Evolutionary conservation across 1,140 invertebrate species (phyloP).

Genomic region (Venturia canescens): DNA sequence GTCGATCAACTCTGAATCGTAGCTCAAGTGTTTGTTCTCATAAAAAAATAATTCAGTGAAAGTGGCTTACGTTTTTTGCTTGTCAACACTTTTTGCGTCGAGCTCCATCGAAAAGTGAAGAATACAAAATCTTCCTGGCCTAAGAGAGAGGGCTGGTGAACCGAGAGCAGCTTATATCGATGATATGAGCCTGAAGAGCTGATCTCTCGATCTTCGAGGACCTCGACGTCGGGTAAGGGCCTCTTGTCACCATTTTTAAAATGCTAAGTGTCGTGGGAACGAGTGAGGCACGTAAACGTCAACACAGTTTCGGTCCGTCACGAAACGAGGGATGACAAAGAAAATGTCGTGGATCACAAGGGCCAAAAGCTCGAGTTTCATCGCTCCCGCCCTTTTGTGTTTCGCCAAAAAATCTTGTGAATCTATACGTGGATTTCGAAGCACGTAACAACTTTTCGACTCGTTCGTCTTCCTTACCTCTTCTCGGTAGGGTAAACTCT

Average conservation of each 20-base stretch:
- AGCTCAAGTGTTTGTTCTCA: too few species aligned
- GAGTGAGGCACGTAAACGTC: conserved; percentile 21
- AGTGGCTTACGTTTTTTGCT: too few species aligned
- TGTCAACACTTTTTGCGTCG: background rate
- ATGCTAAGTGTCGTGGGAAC: conserved; percentile 26
- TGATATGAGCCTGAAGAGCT: conserved; percentile 35
- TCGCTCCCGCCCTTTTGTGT: background rate
- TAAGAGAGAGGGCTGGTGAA: conserved; percentile 15
- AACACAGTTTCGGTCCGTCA: background rate
- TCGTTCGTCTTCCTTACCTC: conserved; percentile 9
- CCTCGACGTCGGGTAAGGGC: conserved; percentile 16
- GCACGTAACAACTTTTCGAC: background rate
- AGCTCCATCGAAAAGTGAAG: background rate
- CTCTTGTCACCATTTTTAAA: conserved; percentile 24
- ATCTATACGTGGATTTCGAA: background rate
- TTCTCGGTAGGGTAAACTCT: background rate
- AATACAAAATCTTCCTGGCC: background rate
- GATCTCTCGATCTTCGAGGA: conserved; percentile 48
- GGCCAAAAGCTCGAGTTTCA: background rate
- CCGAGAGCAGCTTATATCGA: conserved; percentile 38
- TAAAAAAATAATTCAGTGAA: too few species aligned
- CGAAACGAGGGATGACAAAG: background rate
- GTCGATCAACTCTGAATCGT: too few species aligned
- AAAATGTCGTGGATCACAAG: background rate
- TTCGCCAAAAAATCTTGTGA: background rate